phyloP scores from a whole-genome alignment of 2,797 vertebrate genomes.

The Cirrhinus mrigala region DNA sequence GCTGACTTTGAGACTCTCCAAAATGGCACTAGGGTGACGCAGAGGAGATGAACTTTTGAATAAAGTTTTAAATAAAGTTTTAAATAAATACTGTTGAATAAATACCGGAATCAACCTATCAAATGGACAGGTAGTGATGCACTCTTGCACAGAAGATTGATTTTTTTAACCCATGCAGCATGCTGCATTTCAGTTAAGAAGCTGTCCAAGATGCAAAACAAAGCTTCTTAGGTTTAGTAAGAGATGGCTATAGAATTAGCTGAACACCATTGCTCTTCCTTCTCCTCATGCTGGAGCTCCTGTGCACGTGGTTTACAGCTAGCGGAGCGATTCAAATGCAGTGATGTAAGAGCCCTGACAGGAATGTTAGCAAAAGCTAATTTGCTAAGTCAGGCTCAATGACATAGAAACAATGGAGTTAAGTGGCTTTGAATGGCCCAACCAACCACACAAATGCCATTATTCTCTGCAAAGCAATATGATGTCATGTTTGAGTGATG shows the following conservation, averaged over 20 bases:
- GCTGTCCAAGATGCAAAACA: not conserved
- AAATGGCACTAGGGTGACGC: too few relatives aligned
- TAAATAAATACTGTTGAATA: too few relatives aligned
- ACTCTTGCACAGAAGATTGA: too few relatives aligned
- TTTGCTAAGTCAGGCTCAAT: conserved; percentile 58
- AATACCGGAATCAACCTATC: too few relatives aligned
- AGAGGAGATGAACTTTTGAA: too few relatives aligned
- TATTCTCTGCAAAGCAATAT: not conserved
- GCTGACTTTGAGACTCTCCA: too few relatives aligned
- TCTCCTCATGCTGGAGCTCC: conserved; percentile 18
- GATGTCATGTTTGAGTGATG: conserved; percentile 8
- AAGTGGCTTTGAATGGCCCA: conserved; percentile 49
- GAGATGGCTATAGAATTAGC: conserved; percentile 3
- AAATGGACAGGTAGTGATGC: too few relatives aligned
- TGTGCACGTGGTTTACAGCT: not conserved
- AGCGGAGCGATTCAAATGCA: conserved; percentile 26
- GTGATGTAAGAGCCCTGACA: conserved; percentile 59
- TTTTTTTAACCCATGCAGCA: too few relatives aligned
- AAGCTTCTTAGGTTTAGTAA: not conserved
- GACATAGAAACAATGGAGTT: conserved; percentile 60
- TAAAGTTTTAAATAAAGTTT: too few relatives aligned
- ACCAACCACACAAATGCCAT: conserved; percentile 36
- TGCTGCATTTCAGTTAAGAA: not conserved
- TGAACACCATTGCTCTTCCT: not conserved
- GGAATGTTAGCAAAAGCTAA: conserved; percentile 51